Evolutionary conservation across 2,888 invertebrate genomes (phyloP).

Genomic region (Cremastinae sp.): DNA sequence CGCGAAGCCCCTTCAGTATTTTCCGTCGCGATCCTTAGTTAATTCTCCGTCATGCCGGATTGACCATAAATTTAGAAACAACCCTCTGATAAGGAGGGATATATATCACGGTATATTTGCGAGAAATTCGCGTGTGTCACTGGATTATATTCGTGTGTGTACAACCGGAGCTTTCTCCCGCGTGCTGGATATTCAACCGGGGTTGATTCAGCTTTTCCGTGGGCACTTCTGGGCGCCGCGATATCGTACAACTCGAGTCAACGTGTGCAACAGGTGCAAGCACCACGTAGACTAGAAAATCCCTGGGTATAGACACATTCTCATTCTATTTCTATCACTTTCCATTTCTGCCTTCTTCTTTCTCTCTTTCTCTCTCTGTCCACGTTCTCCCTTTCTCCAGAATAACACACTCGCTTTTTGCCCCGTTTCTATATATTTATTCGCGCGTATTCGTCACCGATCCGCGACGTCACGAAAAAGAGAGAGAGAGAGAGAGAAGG

Average conservation of each 20-base stretch:
- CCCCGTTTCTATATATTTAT: too few relatives aligned
- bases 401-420: too few relatives aligned
- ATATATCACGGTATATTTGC: slow-evolving; percentile 30
- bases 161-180: background rate
- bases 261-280: slow-evolving; percentile 62
- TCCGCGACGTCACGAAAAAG: slow-evolving; percentile 30
- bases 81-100: slow-evolving; percentile 3
- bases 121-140: slow-evolving; percentile 52
- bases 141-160: slow-evolving; percentile 38
- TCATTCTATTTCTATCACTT: slow-evolving; percentile 1
- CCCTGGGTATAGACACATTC: slow-evolving; percentile 35
- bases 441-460: slow-evolving; percentile 15
- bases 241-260: slow-evolving; percentile 53
- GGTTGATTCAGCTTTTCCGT: slow-evolving; percentile 16
- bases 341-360: slow-evolving; percentile 17
- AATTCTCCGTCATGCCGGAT: too few relatives aligned
- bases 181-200: slow-evolving; percentile 9
- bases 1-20: too few relatives aligned
- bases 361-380: background rate
- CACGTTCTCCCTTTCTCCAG: too few relatives aligned
- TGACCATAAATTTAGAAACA: background rate
- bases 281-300: slow-evolving; percentile 34
- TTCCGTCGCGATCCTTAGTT: background rate
- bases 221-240: slow-evolving; percentile 27
- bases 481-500: too few relatives aligned